These are phyloP conservation scores for Tyrophagus putrescentiae DNA, from an alignment of 1,140 invertebrate species.

Conservation along the genomic window DNA sequence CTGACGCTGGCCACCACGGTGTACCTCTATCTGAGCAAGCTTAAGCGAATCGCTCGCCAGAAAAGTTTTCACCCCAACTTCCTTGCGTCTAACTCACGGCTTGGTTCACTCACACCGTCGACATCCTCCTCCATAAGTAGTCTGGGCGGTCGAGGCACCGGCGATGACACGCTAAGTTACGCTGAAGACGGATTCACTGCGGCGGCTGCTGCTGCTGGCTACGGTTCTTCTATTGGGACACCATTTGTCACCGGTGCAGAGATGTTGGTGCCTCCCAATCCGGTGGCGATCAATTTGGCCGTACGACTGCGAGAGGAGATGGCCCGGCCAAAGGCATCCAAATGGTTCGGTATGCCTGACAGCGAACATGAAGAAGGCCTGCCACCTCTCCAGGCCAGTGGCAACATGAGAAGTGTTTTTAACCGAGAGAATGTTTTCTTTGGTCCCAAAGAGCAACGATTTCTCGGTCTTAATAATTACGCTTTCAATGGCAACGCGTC, in stretches of 20 bases:
- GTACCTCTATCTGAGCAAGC: constrained; percentile 20
- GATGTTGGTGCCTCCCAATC: background rate
- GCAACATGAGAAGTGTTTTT: background rate
- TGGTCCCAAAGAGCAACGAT: constrained; percentile 6
- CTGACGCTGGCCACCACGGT: constrained; percentile 2
- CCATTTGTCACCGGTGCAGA: no score
- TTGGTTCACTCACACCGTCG: background rate
- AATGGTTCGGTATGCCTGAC: background rate
- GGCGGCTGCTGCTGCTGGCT: no score
- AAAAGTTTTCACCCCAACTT: constrained; percentile 6
- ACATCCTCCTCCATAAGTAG: background rate
- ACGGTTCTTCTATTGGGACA: no score
- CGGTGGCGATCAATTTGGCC: background rate
- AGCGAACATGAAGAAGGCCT: no score
- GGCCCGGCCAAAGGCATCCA: background rate
- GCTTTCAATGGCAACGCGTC: no score
- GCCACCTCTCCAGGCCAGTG: background rate
- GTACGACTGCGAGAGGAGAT: background rate
- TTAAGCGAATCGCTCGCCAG: background rate
- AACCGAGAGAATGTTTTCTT: constrained; percentile 11
- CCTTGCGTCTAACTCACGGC: background rate
- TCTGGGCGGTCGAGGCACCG: no score
- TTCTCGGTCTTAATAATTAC: constrained; percentile 14
- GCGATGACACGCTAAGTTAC: no score
- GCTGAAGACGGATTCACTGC: no score